Evolutionary conservation across 2,888 invertebrate species (phyloP), one percentile per base, ranked within the genome.

Genomic region (Heptascelio sp.): DNA sequence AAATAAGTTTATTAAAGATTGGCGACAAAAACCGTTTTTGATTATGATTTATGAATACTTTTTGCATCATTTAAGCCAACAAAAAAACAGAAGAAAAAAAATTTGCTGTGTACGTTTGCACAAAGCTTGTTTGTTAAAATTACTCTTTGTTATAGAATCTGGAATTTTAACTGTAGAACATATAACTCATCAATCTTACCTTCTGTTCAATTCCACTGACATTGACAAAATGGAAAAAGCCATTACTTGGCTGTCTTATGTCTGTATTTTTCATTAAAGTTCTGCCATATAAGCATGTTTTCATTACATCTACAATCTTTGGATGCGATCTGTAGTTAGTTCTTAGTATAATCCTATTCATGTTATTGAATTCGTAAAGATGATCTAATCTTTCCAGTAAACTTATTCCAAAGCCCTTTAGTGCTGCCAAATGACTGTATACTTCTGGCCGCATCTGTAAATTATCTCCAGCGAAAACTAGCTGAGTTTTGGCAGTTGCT

Each of bases 361-460:
- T 96, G 90, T 96, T 97, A 82, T 95, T 94, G 3, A 94, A 93
- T 0, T 97, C 97, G 91, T 98, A 98, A 72, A 96, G 94, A 88
- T 97, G 96, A 90, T 97, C 97, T 11, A 98, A 94, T 37, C 98
- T 94, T 91, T 98, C 98, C 77, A 98, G 91, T 21, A 98, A 92
- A 6, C 98, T 98, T 30, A 96, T 95, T 85, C 97, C 97, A 57
- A 97, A 92, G 82, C 96, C 96, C 1, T 96, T 94, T 87, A 97
- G 96, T 88, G 95, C 95, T 8, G 96, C 96, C 89, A 97, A 96
- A 67, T 96, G 95, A 13, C 97, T 97, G 92, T 96, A 97, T 8
- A 98, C 94, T 91, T 98, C 98, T 0, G 98, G 98, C 80, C 97
- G 97, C 91, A 98, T 94, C 94, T 97, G 96, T 97, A 98, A 97